A percentile compares a stretch with the other conserved stretches of the same genome.
Evolutionary conservation across 2,888 invertebrate species (phyloP).

Genomic region (Calameuta pallipes): DNA sequence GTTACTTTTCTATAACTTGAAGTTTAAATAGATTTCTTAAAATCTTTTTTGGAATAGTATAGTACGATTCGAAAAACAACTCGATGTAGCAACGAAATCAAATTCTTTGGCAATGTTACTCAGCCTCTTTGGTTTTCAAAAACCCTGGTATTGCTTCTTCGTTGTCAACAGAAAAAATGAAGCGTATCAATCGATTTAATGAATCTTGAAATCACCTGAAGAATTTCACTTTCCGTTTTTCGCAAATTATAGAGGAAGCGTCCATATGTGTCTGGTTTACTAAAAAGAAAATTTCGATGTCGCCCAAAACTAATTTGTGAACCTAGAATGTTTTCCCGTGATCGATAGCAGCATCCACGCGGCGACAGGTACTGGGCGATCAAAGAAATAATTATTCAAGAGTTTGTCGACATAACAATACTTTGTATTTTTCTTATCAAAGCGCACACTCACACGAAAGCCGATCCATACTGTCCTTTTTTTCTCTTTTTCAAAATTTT

Average conservation of each 20-base stretch:
- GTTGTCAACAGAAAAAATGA: constrained; percentile 24
- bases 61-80: constrained; percentile 30
- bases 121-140: constrained; percentile 62
- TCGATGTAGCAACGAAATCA: constrained; percentile 46
- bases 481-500: constrained; percentile 10
- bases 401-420: background rate
- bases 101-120: constrained; percentile 64
- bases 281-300: background rate
- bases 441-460: background rate
- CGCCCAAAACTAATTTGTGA: background rate
- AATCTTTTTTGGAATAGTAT: constrained; percentile 40
- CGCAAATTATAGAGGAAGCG: constrained; percentile 18
- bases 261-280: constrained; percentile 15
- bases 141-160: constrained; percentile 28
- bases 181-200: background rate
- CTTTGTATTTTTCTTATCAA: background rate
- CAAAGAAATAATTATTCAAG: background rate
- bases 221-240: background rate
- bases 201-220: background rate
- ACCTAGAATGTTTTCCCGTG: background rate
- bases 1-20: constrained; percentile 28
- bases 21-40: constrained; percentile 47
- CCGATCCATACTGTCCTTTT: background rate
- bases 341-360: background rate
- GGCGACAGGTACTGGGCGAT: background rate